Evolutionary conservation across 2,113 vertebrate species (phyloP).

Genomic region (Scartelaos histophorus): DNA sequence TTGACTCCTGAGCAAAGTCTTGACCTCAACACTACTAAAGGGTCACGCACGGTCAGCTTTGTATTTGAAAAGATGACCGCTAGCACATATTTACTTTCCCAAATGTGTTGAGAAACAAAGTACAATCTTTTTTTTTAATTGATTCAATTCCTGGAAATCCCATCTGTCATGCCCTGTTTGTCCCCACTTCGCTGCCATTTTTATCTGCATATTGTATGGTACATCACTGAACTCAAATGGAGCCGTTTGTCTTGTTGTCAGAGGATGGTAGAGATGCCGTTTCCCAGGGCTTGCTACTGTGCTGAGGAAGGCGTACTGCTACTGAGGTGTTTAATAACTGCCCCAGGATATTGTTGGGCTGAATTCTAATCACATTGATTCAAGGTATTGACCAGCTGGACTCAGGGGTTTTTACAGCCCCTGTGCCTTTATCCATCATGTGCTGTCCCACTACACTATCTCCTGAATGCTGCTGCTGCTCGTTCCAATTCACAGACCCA

Average conservation of each 20-base stretch:
- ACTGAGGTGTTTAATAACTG: constrained; percentile 64
- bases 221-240: constrained; percentile 71
- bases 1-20: constrained; percentile 3
- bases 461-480: constrained; percentile 18
- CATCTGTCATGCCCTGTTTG: constrained; percentile 54
- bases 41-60: constrained; percentile 20
- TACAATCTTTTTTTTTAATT: constrained; percentile 58
- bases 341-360: constrained; percentile 53
- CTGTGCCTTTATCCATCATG: constrained; percentile 56
- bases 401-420: constrained; percentile 46
- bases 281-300: constrained; percentile 39
- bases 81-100: constrained; percentile 3
- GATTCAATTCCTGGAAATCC: constrained; percentile 48
- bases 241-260: constrained; percentile 67
- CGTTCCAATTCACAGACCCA: too few relatives aligned
- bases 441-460: constrained; percentile 20
- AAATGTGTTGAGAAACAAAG: constrained; percentile 29
- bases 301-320: constrained; percentile 15
- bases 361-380: constrained; percentile 75
- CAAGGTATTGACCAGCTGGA: constrained; percentile 61
- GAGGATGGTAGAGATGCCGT: constrained; percentile 18
- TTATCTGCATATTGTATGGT: constrained; percentile 63
- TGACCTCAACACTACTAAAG: constrained; percentile 18
- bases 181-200: constrained; percentile 50
- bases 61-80: constrained; percentile 7